Percentiles rank a stretch among this genome's conserved stretches.
Evolutionary conservation across 53 echinoderm and acorn worm genomes (phyloP).

Genomic region (Echinarachnius parma): DNA sequence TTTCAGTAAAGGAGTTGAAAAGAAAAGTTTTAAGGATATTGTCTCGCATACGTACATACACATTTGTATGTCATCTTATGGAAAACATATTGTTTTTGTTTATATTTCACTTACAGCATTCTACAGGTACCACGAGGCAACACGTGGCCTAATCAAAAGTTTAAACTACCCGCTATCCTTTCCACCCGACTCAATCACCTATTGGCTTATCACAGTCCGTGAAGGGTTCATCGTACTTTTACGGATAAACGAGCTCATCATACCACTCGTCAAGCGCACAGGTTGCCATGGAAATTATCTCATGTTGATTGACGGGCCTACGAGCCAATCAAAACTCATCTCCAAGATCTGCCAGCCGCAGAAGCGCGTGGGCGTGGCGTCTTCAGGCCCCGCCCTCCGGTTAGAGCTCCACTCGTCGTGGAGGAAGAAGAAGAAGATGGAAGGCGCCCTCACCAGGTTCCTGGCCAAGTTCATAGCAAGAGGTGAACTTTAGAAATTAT

Average conservation of each 20-base stretch:
- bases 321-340: slow-evolving; percentile 65
- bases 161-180: slow-evolving; percentile 72
- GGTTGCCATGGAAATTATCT: slow-evolving; percentile 84
- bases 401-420: slow-evolving; percentile 70
- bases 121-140: slow-evolving; percentile 38
- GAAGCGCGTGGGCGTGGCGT: slow-evolving; percentile 67
- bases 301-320: slow-evolving; percentile 64
- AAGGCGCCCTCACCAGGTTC: slow-evolving; percentile 50
- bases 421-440: slow-evolving; percentile 12
- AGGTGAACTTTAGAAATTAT: slow-evolving; percentile 38
- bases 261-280: slow-evolving; percentile 58
- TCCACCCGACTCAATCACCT: slow-evolving; percentile 61
- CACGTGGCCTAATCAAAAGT: slow-evolving; percentile 56
- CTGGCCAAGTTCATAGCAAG: slow-evolving; percentile 52
- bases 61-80: too few relatives aligned
- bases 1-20: too few relatives aligned
- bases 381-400: slow-evolving; percentile 64
- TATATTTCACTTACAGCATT: slow-evolving; percentile 33
- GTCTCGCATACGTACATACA: too few relatives aligned
- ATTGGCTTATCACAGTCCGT: slow-evolving; percentile 66
- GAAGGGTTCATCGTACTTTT: slow-evolving; percentile 67
- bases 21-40: too few relatives aligned
- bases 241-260: slow-evolving; percentile 61
- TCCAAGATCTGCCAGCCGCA: slow-evolving; percentile 84
- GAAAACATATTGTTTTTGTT: background rate